Conservation (phyloP, 2,113 vertebrate species). For the Callospermophilus lateralis region DNA sequence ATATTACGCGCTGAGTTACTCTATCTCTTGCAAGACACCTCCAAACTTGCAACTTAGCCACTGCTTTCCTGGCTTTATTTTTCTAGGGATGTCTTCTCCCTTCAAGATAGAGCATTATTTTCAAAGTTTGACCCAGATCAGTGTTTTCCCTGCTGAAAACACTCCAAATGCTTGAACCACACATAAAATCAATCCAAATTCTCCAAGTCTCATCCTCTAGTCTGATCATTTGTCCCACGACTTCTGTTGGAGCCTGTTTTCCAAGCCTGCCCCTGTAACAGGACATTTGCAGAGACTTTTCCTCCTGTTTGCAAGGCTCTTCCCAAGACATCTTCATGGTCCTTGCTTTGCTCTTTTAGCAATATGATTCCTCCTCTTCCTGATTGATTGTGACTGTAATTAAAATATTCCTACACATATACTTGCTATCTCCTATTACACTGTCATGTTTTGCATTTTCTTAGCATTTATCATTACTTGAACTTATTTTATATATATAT, state of each 20-base stretch:
- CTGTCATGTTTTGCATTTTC: background rate
- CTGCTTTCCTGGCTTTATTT: background rate
- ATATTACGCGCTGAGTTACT: background rate
- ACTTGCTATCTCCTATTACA: background rate
- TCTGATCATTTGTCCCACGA: rapidly evolving
- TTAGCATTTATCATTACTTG: background rate
- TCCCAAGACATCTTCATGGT: background rate
- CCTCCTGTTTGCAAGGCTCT: too few species aligned
- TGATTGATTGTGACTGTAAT: background rate
- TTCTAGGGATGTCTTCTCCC: background rate
- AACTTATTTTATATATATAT: background rate
- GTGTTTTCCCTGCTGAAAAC: background rate
- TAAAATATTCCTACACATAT: background rate
- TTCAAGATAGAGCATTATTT: background rate
- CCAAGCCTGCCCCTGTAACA: too few species aligned
- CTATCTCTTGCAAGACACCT: background rate
- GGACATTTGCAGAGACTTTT: background rate
- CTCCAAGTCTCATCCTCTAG: rapidly evolving
- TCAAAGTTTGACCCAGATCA: background rate
- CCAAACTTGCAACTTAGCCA: background rate
- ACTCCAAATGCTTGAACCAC: background rate
- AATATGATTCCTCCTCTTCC: background rate
- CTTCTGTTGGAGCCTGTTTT: rapidly evolving
- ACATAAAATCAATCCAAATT: too few species aligned
- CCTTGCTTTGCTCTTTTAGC: background rate